A percentile compares a stretch with the other conserved stretches of the same genome.
Evolutionary conservation across 2,113 vertebrate species (phyloP).

Genomic region (Onychostoma macrolepis): DNA sequence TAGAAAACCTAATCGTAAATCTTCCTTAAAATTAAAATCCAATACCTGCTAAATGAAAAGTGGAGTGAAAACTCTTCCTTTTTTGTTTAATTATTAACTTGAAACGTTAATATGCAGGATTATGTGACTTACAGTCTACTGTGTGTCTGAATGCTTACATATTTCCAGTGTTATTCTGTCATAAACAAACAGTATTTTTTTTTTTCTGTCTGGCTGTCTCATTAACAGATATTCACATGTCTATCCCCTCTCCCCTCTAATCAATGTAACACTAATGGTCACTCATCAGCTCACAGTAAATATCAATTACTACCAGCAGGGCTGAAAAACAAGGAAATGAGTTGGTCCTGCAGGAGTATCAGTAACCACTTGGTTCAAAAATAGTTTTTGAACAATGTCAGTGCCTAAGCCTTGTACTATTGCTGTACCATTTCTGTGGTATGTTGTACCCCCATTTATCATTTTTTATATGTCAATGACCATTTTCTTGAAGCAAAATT

Average conservation of each 20-base stretch:
- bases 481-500: not conserved
- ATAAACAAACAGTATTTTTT: not conserved
- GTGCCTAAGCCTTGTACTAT: no score
- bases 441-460: not conserved
- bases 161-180: not conserved
- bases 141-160: not conserved
- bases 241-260: not conserved
- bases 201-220: not conserved
- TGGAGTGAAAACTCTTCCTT: constrained; percentile 23
- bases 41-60: constrained; percentile 57
- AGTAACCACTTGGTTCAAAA: not conserved
- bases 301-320: constrained; percentile 12
- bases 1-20: constrained; percentile 56
- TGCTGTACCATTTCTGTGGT: no score
- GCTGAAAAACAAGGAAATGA: constrained; percentile 33
- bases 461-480: not conserved
- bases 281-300: constrained; percentile 38
- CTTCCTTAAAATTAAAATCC: constrained; percentile 51
- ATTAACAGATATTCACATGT: constrained; percentile 31
- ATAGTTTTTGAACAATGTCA: not conserved
- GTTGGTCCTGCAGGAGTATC: not conserved
- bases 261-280: constrained; percentile 34
- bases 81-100: constrained; percentile 45
- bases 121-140: not conserved
- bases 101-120: constrained; percentile 17